Conservation (phyloP, 2,113 vertebrate species). For the Myotis lucifugus region DNA sequence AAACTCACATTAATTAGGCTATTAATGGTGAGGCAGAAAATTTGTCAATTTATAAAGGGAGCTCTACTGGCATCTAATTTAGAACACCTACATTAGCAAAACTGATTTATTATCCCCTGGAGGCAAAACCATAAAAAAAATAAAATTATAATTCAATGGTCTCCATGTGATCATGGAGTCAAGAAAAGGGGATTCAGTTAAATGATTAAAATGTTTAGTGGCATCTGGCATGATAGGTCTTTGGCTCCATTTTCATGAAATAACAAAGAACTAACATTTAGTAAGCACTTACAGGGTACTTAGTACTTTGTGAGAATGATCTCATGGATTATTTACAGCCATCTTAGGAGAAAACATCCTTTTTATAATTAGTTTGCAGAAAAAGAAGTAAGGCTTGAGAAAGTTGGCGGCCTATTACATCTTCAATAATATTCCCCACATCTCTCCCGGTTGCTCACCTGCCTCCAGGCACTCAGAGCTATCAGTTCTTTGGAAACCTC, state of each 20-base stretch:
- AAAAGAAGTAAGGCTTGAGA: not conserved
- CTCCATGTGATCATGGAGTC: not conserved
- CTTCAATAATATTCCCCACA: accelerated
- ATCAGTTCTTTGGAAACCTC: not conserved
- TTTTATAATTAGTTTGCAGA: not conserved
- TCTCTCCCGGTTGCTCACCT: not conserved
- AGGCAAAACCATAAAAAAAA: not conserved
- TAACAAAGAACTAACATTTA: not conserved
- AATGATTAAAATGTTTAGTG: not conserved
- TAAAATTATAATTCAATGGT: not conserved
- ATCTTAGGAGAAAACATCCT: not conserved
- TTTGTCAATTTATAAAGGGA: not conserved
- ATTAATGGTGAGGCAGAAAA: not conserved
- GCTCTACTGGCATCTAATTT: not conserved
- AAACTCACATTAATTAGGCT: not conserved
- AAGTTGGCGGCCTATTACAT: accelerated
- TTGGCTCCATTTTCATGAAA: not conserved
- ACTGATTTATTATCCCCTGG: not conserved
- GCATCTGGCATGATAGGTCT: not conserved
- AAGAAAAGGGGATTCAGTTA: not conserved
- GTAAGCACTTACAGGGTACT: not conserved
- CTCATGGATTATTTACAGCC: not conserved
- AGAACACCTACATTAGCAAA: not conserved
- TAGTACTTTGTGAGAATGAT: not conserved
- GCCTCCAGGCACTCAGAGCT: not conserved